Base-by-base conservation (phyloP, 2,888 invertebrate genomes). In the Timema cristinae region DNA sequence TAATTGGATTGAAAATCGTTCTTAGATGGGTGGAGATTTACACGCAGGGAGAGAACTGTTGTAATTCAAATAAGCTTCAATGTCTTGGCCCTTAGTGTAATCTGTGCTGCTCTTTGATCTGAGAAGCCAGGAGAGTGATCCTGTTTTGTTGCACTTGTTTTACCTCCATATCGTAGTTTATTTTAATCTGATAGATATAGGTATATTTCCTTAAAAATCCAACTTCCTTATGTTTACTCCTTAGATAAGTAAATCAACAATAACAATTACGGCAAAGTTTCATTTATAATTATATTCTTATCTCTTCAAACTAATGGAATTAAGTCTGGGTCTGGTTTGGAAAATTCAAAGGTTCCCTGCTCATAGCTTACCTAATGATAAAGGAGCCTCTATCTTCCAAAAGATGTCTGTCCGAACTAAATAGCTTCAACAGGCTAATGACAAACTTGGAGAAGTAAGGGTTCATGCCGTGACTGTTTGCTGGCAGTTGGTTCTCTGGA, bases 321-420 rank as follows among this genome's bases (percentile, higher is more conserved):
- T 13, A 54, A 56, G 59, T 59, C 8, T 13, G 32, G 59, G 54
- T 13, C 13, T 54, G 54, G 11, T 16, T 59, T 56, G 7, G n/a
- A n/a, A 56, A 10, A 1, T 9, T 16, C 7, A 16, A 7, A 56
- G 16, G 16, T 56, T 15, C 11, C 11, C n/a, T 59, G 59, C 15
- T 68, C 7, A 48, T 2, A n/a, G 8, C 48, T 69, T 81, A 93
- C 94, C 97, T 90, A 76, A 99, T 95, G 73, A 99, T 98, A 79
- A 98, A 95, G 51, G 96, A 91, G 1, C 98, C 98, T 78, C 96
- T 85, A 77, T 95, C 96, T 80, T 97, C 95, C 72, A 98, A 82
- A 73, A 98, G 85, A 72, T 71, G 68, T 75, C 91, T 90, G 79
- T 98, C 97, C 11, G 90, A 89, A 71, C 92, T 91, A 81, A 99